Conservation (phyloP, 2,888 invertebrate genomes). For the Spodoptera picta region DNA sequence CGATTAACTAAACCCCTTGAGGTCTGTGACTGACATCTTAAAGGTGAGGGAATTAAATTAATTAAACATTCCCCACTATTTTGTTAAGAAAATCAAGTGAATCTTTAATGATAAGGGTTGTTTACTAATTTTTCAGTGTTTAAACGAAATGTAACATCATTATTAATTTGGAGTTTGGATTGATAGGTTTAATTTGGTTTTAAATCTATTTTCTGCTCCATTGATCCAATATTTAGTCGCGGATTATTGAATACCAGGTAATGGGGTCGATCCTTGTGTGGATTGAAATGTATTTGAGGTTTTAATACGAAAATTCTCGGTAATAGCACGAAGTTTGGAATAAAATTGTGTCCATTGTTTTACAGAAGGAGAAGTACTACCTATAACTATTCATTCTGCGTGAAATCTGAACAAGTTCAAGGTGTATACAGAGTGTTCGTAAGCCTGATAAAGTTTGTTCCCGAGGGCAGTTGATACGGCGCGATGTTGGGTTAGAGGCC, state of each 20-base stretch:
- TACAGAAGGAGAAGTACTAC: no score
- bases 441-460: slow-evolving; percentile 10
- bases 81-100: slow-evolving; percentile 15
- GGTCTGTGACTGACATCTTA: slow-evolving; percentile 33
- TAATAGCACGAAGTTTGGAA: no score
- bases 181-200: no score
- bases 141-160: no score
- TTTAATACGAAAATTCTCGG: no score
- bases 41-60: slow-evolving; percentile 25
- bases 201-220: no score
- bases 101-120: slow-evolving; percentile 1
- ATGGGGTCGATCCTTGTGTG: no score
- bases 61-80: slow-evolving; percentile 34
- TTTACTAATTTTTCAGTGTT: background rate
- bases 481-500: background rate
- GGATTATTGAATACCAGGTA: background rate
- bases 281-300: no score
- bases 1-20: slow-evolving; percentile 26
- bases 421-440: slow-evolving; percentile 2
- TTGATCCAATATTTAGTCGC: background rate
- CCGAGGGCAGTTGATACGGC: slow-evolving; percentile 3
- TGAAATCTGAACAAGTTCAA: slow-evolving; percentile 1
- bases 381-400: no score
- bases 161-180: no score
- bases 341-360: no score